Evolutionary conservation across 2,113 vertebrate species (phyloP).

Genomic region (Plecotus auritus): DNA sequence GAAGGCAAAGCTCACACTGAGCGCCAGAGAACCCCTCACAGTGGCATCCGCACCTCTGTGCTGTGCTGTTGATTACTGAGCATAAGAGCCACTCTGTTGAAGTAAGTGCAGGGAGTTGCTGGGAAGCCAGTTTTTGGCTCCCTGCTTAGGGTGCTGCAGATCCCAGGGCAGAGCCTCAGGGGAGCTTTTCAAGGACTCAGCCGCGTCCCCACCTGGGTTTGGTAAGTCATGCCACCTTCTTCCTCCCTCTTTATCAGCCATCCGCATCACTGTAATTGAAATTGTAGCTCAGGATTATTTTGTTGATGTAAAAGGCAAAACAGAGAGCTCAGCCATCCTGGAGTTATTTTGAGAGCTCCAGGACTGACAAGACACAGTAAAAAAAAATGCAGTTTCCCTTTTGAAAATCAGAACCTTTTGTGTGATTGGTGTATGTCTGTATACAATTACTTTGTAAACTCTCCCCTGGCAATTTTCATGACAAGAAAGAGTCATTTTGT

Average conservation of each 20-base stretch:
- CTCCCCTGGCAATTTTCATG: constrained; percentile 19
- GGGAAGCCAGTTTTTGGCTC: neutral
- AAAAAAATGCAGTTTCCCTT: constrained; percentile 21
- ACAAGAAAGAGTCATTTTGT: constrained; percentile 30
- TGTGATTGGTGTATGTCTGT: neutral
- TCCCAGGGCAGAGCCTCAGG: constrained; percentile 36
- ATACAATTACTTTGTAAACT: constrained; percentile 46
- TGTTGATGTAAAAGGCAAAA: neutral
- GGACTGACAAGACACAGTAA: neutral
- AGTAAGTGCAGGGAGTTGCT: neutral
- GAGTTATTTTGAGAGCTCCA: neutral
- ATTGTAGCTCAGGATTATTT: neutral
- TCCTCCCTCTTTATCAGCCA: neutral
- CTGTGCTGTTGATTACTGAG: neutral
- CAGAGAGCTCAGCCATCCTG: neutral
- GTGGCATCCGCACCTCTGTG: neutral
- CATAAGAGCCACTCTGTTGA: neutral
- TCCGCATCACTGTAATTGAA: neutral
- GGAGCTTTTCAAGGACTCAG: constrained; percentile 50
- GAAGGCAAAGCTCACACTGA: constrained; percentile 6
- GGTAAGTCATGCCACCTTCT: neutral
- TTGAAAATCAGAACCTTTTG: neutral
- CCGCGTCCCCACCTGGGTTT: neutral
- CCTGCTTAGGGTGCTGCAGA: constrained; percentile 14
- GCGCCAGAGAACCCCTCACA: neutral